A percentile compares a stretch with the other conserved stretches of the same genome.
Conservation (phyloP, 2,113 vertebrate species). For the Aspiorhynchus laticeps region DNA sequence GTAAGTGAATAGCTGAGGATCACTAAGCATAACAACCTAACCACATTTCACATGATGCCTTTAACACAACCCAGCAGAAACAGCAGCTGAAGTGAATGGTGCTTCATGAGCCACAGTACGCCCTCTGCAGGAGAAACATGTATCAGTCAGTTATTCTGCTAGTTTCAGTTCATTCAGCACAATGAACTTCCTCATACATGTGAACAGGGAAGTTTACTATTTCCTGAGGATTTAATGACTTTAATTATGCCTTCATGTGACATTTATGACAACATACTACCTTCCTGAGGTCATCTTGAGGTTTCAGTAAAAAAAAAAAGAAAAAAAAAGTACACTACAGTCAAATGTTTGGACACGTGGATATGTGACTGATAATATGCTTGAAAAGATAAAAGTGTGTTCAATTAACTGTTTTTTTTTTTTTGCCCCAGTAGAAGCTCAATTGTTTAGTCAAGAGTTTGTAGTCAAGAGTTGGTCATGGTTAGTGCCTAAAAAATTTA, state of each 20-base stretch:
- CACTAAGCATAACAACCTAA: not conserved
- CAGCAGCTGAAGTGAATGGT: not conserved
- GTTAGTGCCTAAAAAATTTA: no score
- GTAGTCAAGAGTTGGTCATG: no score
- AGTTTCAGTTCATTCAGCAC: not conserved
- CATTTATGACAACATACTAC: not conserved
- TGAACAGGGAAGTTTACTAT: not conserved
- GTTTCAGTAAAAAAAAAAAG: no score
- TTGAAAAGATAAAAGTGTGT: no score
- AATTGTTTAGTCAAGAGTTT: no score
- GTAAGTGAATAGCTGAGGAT: not conserved
- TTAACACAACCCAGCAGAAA: not conserved
- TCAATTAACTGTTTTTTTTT: no score
- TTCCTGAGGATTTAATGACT: not conserved
- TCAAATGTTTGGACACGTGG: not conserved
- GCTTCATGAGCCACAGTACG: not conserved
- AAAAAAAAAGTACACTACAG: not conserved
- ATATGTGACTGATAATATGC: no score
- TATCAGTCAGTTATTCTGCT: not conserved
- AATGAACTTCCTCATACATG: not conserved
- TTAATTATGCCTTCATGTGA: not conserved
- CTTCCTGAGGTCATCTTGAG: not conserved
- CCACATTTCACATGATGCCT: no score
- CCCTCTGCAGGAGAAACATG: not conserved
- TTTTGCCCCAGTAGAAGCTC: no score